These are phyloP conservation scores for Scrobipalpa atriplicella DNA, from an alignment of 2,888 invertebrate species.

Conservation along the genomic window DNA sequence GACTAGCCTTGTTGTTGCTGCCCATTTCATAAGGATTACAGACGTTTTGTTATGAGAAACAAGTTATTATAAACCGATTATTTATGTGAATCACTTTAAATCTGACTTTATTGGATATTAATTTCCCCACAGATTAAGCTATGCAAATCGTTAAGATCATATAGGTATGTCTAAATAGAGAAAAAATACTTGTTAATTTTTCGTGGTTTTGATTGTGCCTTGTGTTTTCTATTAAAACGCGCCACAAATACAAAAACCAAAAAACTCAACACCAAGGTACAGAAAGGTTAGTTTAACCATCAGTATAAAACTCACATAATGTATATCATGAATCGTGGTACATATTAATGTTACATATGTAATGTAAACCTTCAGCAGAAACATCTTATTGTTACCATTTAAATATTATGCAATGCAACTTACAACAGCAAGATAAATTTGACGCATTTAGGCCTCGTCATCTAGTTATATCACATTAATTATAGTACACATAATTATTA, in stretches of 20 bases:
- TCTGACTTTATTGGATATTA: slow-evolving; percentile 3
- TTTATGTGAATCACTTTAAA: background rate
- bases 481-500: background rate
- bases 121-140: background rate
- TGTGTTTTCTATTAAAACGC: no score
- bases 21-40: slow-evolving; percentile 7
- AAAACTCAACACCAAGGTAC: no score
- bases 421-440: background rate
- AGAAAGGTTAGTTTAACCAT: no score
- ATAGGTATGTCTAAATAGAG: background rate
- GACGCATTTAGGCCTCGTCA: background rate
- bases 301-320: no score
- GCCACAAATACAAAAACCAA: no score
- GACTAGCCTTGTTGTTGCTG: no score
- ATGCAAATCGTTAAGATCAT: background rate
- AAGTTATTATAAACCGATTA: background rate
- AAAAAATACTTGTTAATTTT: no score
- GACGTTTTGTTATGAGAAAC: background rate
- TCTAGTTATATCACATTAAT: slow-evolving; percentile 2
- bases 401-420: background rate
- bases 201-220: no score
- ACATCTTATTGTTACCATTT: background rate
- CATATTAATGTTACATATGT: no score
- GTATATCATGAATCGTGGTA: no score
- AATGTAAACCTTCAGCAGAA: no score